Conservation (phyloP, 2,113 vertebrate species). For the Ranitomeya imitator region DNA sequence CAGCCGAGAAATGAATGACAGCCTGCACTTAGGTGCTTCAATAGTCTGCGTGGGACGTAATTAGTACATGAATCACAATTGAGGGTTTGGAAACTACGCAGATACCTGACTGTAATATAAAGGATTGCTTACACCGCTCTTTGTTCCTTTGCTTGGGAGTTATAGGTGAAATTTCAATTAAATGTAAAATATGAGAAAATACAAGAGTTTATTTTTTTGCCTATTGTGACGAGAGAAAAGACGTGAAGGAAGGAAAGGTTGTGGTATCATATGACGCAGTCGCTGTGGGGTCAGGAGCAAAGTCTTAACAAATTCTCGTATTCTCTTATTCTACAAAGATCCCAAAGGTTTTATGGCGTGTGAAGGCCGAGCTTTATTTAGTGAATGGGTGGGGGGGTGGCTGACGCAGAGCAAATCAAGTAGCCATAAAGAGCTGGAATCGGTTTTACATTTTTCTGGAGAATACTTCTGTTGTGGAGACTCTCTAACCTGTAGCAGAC, state of each 20-base stretch:
- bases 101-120: conserved; percentile 12
- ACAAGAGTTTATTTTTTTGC: no score
- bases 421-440: background rate
- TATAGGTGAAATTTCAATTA: background rate
- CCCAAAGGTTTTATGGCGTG: background rate
- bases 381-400: background rate
- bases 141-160: background rate
- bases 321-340: background rate
- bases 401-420: background rate
- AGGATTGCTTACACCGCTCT: background rate
- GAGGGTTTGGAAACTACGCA: background rate
- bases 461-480: background rate
- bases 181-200: background rate
- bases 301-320: background rate
- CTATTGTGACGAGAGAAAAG: background rate
- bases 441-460: background rate
- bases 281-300: background rate
- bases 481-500: background rate
- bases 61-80: background rate
- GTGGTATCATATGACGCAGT: background rate
- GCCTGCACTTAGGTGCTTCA: background rate
- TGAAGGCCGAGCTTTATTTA: background rate
- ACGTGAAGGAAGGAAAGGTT: background rate
- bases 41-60: conserved; percentile 1
- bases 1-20: background rate